These are phyloP conservation scores for Mesocricetus auratus DNA, from an alignment of 2,113 vertebrate species.

Conservation along the genomic window DNA sequence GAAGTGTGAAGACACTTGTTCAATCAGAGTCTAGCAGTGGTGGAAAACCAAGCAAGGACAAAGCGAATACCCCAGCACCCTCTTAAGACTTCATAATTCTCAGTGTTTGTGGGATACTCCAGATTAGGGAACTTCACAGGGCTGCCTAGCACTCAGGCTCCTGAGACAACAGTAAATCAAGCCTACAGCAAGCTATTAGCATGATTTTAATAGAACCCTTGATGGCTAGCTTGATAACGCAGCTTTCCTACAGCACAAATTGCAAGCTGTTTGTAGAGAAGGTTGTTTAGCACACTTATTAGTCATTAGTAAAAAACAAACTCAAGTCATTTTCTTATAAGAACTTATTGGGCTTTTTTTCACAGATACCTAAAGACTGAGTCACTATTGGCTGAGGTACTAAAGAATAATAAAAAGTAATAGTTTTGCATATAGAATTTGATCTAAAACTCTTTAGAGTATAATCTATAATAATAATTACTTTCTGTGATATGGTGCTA, in stretches of 20 bases:
- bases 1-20: background rate
- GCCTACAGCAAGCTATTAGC: background rate
- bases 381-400: background rate
- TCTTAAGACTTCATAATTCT: background rate
- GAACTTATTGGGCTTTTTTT: background rate
- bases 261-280: background rate
- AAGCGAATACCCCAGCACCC: background rate
- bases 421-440: background rate
- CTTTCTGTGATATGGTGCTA: background rate
- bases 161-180: background rate
- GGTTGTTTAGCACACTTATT: background rate
- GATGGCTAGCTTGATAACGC: background rate
- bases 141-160: background rate
- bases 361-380: background rate
- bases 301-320: conserved; percentile 17
- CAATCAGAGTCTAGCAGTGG: background rate
- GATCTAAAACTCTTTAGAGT: background rate
- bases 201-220: background rate
- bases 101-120: background rate
- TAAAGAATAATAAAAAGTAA: background rate
- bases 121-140: background rate
- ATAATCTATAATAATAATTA: background rate
- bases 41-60: background rate
- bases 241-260: background rate
- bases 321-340: background rate